Evolutionary conservation across 2,888 invertebrate species (phyloP), one percentile per base, ranked within the genome.

Genomic region (Sesamia inferens): DNA sequence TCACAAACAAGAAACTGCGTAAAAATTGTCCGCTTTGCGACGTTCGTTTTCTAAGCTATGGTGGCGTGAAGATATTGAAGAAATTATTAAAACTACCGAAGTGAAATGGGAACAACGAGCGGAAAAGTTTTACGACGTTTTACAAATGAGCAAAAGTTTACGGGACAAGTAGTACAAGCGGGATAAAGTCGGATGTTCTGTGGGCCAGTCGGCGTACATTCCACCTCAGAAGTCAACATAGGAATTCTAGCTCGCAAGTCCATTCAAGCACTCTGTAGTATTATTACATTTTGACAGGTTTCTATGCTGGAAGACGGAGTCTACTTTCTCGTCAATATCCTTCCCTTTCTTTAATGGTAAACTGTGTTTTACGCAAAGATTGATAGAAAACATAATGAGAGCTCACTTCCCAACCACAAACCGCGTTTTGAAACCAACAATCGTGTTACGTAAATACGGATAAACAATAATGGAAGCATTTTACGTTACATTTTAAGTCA

Each of bases 121-220:
- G 71, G 66, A 71, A 78, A 79, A 79, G 61, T 80, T 84, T 75
- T 72, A 83, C 71, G 84, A 74, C 68, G 70, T 70, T 64, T 74
- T 78, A 79, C 70, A 84, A 84, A 82, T 84, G 82, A 78, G 77
- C 71, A 80, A 74, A 82, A 84, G 68, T 84, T 84, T 68, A 44
- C n/a, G 54, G 54, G 48, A 51, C 61, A 64, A 64, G 59, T 71
- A 24, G 67, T 47, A 61, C 31, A 54, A 63, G 44, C 47, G 47
- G 68, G 61, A 68, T 77, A 70, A 68, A 75, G 65, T 55, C 66
- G 65, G 54, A 58, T 44, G 31, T 39, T 64, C 58, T 19, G 44
- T 51, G 24, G 62, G 31, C 64, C 39, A 57, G 44, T 70, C 58
- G n/a, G 44, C 24, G 19, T 19, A 54, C 31, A 44, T 48, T 63